Base-by-base conservation (phyloP, 1,140 invertebrate species). In the Euglossa dilemma region DNA sequence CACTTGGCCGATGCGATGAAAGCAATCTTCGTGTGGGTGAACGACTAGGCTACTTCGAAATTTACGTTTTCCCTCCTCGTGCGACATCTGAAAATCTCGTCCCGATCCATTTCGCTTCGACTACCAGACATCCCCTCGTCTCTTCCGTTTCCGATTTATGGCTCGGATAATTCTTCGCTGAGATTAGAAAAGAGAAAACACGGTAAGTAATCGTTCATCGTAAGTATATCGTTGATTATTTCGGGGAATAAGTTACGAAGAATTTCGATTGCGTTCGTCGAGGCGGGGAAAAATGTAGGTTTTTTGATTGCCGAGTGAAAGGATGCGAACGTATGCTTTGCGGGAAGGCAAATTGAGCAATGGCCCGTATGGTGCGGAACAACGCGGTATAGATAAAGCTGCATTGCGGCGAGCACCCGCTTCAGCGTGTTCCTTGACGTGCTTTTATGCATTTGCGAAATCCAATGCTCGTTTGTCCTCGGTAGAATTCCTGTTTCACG, bases 331-430 rank as follows among this genome's bases (percentile, higher is more conserved):
- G 6, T 50, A 50, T 45, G 45, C 5, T 70, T 57, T 25, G 8
- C 18, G 59, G 5, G 43, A 50, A 56, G 2, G 59, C 43, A 61
- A 76, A 72, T 61, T 66, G 28, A 80, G 66, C 54, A 76, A 78
- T 28, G 45, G 43, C 86, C 82, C 76, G 67, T 64, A 85, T 85
- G 80, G 43, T 71, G 83, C 70, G 28, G 83, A 56, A 75, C 67
- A 67, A 45, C 78, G 45, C 84, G 71, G 71, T 87, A 87, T 88
- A 87, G 85, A 85, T 85, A 84, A 88, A 80, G 56, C 87, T 88
- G 87, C 87, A 88, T 78, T 88, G 87, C 87, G 66, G 73, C 78
- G 81, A 73, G 78, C 70, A 79, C 52, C n/a, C 36, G n/a, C 54
- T 47, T 12, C 45, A 77, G 54, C 63, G 57, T 63, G 59, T 36